Evolutionary conservation across 1,140 invertebrate genomes (phyloP), one percentile per base, ranked within the genome.

Genomic region (Pygmarrhopalites habei): DNA sequence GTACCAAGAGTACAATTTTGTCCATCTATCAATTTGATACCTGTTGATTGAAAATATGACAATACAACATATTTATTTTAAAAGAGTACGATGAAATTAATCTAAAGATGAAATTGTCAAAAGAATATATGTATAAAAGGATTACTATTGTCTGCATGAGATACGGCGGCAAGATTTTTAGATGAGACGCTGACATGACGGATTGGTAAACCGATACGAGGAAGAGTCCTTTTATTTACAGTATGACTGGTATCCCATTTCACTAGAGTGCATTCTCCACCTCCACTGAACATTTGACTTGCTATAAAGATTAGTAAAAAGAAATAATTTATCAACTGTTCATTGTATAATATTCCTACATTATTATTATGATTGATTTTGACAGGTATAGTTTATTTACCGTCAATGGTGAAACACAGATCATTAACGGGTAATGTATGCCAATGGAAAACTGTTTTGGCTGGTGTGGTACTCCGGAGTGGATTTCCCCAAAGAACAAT

Each of bases 221-320:
- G 89, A 47, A 90, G 67, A 75, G 85, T 90, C 25, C 80, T 76
- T 67, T 82, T 85, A 5, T 80, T 66, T 17, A 81, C 73, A 2
- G 75, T 68, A 73, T 81, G 77, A 10, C 77, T 74, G 29, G 85
- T 56, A 46, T 80, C 76, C 90, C 90, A 92, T 75, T 87, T 88
- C 0, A 92, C 88, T 52, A 93, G 73, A 0, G 88, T 86, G 73
- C 82, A 82, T 75, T 93, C 90, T 57, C 80, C 79, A 19, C 87
- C 89, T 32, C 87, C 88, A 71, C 86, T 89, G 65, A 85, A 86
- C 72, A 93, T 76, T 51, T 80, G 78, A 12, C 77, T 79, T 60
- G 84, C 84, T 85, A 74, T 74, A 67, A 53, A 25, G 28, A n/a
- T n/a, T n/a, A n/a, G n/a, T n/a, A n/a, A n/a, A n/a, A n/a, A n/a